phyloP scores from a whole-genome alignment of 2,888 invertebrate genomes.

The Sminthurinus aureus region DNA sequence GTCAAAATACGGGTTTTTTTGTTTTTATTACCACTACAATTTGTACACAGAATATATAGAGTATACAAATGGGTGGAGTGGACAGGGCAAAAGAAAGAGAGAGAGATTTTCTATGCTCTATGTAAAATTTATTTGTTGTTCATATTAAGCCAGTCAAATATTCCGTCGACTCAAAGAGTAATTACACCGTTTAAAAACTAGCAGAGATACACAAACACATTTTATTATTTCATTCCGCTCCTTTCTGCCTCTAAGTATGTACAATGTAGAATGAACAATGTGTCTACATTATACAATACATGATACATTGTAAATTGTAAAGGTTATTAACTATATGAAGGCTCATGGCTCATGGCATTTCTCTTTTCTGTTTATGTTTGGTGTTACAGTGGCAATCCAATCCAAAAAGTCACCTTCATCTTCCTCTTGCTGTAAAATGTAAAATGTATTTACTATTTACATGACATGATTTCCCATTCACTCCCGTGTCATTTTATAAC shows the following conservation, averaged over 20 bases:
- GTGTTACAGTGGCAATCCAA: background rate
- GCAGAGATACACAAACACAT: background rate
- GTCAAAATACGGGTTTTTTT: conserved; percentile 33
- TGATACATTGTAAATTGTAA: background rate
- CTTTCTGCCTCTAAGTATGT: too few relatives aligned
- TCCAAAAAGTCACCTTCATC: too few relatives aligned
- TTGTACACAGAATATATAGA: too few relatives aligned
- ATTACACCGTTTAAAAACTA: conserved; percentile 31
- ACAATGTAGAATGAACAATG: too few relatives aligned
- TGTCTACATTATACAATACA: background rate
- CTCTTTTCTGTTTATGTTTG: background rate
- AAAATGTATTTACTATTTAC: too few relatives aligned
- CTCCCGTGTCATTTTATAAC: background rate
- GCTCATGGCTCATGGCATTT: background rate
- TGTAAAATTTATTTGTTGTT: conserved; percentile 38
- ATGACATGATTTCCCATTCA: background rate
- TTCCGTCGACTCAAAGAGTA: conserved; percentile 27
- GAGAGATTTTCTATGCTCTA: conserved; percentile 15
- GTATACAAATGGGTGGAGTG: conserved; percentile 19
- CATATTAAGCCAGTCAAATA: conserved; percentile 39
- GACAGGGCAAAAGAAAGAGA: background rate
- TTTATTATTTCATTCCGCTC: background rate
- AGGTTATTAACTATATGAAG: background rate
- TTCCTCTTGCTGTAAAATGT: background rate
- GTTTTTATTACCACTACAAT: conserved; percentile 18